Base-by-base conservation (phyloP, 2,113 vertebrate genomes). In the Pycnonotus jocosus region DNA sequence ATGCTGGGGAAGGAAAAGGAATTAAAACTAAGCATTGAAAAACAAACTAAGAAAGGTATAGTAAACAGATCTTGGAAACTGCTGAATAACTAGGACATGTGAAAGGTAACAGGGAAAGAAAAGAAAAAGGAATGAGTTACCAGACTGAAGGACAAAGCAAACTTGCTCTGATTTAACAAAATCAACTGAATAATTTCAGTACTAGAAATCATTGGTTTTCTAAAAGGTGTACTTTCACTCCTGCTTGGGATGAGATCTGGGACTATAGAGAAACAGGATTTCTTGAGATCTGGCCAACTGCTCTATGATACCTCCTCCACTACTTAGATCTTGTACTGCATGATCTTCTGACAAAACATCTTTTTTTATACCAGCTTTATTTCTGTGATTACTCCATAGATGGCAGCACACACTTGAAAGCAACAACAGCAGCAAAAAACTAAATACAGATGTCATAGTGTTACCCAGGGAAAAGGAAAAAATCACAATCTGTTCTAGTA, bases 401-500 rank as follows among this genome's bases (percentile, higher is more conserved):
- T 88, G 94, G 96, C 94, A 95, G 92, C 90, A 96, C 27, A 85
- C 6, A 30, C 95, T 77, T 69, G 54, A 87, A 93, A 87, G 80
- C 89, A 91, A 54, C 22, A 81, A 7, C 25, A 81, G 40, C 56
- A 82, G 70, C 33, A 81, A 82, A 86, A 92, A 65, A 1, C 62
- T 51, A 87, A 92, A 90, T 62, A 69, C 81, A 95, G 85, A 85
- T 90, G 85, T 70, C 81, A 72, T 1, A 79, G 62, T 61, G 62
- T 35, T 80, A 92, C 30, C n/a, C 47, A 87, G 64, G 45, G 79
- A 91, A 95, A 94, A 90, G 45, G 70, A 33, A 94, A 91, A 94
- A 79, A 1, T 3, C 71, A 91, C 85, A 70, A 18, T 62, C 79
- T 90, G 78, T 54, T 95, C 85, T 51, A 65, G 56, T 24, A 51